These are phyloP conservation scores for Steinernema feltiae DNA, from an alignment of 1,140 invertebrate species.

Conservation along the genomic window DNA sequence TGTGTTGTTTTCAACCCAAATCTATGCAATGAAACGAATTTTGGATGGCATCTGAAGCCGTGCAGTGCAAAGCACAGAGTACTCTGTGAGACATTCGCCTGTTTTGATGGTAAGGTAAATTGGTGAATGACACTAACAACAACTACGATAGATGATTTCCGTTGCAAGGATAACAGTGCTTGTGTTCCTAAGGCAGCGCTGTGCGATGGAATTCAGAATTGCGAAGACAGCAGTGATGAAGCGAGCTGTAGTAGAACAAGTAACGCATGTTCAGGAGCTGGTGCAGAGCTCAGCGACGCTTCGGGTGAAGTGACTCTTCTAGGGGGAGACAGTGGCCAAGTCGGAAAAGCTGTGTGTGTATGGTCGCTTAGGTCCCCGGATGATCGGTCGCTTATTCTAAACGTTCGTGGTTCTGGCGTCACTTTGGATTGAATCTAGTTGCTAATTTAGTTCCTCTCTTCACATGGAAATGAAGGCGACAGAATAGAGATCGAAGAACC, in stretches of 20 bases:
- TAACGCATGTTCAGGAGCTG: background rate
- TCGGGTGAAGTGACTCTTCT: background rate
- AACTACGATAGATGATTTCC: constrained; percentile 17
- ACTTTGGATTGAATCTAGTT: background rate
- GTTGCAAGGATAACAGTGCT: constrained; percentile 19
- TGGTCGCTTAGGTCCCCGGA: background rate
- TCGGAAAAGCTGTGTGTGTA: background rate
- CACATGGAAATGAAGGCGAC: background rate
- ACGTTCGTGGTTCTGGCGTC: background rate
- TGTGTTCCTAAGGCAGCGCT: constrained; percentile 1
- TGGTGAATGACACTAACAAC: background rate
- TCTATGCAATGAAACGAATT: background rate
- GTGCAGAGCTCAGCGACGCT: background rate
- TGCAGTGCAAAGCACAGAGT: background rate
- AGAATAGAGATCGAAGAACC: background rate
- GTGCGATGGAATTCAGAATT: constrained; percentile 38
- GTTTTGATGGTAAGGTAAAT: background rate
- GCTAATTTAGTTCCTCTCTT: background rate
- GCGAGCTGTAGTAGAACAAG: background rate
- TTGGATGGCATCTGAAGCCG: constrained; percentile 15
- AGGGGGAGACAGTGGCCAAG: background rate
- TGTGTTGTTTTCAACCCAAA: background rate
- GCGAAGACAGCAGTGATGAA: constrained; percentile 47
- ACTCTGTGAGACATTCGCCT: constrained; percentile 23
- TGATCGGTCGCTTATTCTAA: background rate